Conservation (phyloP, 2,113 vertebrate genomes). For the Plecturocebus donacophilus region DNA sequence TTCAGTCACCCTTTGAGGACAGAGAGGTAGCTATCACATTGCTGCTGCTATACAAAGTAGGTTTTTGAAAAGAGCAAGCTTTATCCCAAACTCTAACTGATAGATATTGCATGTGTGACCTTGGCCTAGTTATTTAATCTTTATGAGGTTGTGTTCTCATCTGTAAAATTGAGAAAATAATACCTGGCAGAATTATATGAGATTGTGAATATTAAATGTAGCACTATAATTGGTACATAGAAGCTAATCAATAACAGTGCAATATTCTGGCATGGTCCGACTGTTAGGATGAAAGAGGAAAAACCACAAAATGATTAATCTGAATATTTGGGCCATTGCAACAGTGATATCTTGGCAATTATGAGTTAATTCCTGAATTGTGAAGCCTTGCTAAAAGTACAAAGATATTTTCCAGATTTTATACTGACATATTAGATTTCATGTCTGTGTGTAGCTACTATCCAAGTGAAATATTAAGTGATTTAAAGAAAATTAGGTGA, state of each 20-base stretch:
- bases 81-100: not conserved
- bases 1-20: not conserved
- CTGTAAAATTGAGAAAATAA: conserved; percentile 45
- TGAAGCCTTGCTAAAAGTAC: not conserved
- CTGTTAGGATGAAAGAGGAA: not conserved
- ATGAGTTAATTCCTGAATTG: not conserved
- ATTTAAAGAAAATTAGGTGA: not conserved
- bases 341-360: not conserved
- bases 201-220: conserved; percentile 49
- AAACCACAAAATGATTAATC: not conserved
- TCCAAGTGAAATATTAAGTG: not conserved
- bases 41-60: not conserved
- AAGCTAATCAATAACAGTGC: conserved; percentile 33
- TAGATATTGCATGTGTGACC: not conserved
- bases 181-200: not conserved
- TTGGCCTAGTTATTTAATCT: not conserved
- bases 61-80: not conserved
- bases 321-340: not conserved
- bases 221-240: not conserved
- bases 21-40: not conserved
- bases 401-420: not conserved
- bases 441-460: not conserved
- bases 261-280: conserved; percentile 28
- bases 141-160: conserved; percentile 17
- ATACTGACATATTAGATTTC: not conserved